Percentiles rank a stretch among this genome's conserved stretches.
Evolutionary conservation across 2,888 invertebrate genomes (phyloP).

Genomic region (Campoplex nolae): DNA sequence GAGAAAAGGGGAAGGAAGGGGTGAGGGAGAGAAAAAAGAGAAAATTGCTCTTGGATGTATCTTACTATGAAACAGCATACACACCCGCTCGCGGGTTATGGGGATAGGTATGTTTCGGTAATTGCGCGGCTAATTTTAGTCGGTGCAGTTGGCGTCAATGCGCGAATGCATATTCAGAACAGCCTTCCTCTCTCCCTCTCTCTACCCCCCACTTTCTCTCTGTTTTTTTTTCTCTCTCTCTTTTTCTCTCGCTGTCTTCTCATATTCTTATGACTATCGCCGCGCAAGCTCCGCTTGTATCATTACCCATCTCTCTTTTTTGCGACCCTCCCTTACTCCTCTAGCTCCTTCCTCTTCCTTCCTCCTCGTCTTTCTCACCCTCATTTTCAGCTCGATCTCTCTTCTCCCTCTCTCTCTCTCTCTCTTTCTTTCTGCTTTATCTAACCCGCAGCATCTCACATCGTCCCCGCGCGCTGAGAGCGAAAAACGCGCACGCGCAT

Average conservation of each 20-base stretch:
- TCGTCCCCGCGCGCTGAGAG: slow-evolving; percentile 35
- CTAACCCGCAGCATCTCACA: slow-evolving; percentile 43
- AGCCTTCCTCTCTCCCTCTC: slow-evolving; percentile 70
- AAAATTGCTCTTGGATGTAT: slow-evolving; percentile 28
- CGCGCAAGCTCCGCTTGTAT: slow-evolving; percentile 53
- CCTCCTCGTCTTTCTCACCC: not conserved
- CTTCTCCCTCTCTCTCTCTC: slow-evolving; percentile 41
- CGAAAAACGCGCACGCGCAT: slow-evolving; percentile 60
- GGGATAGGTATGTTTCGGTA: slow-evolving; percentile 82
- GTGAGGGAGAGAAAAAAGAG: not conserved
- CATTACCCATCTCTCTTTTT: slow-evolving; percentile 40
- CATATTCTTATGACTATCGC: slow-evolving; percentile 82
- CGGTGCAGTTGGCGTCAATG: slow-evolving; percentile 84
- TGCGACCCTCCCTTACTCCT: slow-evolving; percentile 24
- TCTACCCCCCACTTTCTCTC: slow-evolving; percentile 66
- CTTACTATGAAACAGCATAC: slow-evolving; percentile 19
- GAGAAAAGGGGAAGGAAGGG: not conserved
- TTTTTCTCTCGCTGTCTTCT: slow-evolving; percentile 62
- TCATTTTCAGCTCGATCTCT: slow-evolving; percentile 35
- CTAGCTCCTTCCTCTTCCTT: slow-evolving; percentile 14
- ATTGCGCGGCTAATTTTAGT: slow-evolving; percentile 84
- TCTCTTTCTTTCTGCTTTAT: slow-evolving; percentile 19
- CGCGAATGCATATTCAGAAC: slow-evolving; percentile 84
- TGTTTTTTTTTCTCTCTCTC: not conserved
- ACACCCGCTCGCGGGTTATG: slow-evolving; percentile 74